Percentiles rank a stretch among this genome's conserved stretches.
Conservation (phyloP, 2,888 invertebrate species). For the Torymus auratus region DNA sequence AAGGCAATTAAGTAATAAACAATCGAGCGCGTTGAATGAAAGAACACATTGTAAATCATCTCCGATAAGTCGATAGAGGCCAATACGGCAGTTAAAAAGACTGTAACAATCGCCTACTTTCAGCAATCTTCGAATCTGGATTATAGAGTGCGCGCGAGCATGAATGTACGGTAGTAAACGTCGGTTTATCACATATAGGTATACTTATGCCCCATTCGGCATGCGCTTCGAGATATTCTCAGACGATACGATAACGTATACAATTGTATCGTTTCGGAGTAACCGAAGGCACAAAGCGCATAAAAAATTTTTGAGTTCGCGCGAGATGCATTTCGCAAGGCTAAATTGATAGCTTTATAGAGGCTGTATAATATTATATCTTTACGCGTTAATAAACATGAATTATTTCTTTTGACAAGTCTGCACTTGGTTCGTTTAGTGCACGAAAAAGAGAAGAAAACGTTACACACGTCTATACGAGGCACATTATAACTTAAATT, state of each 20-base stretch:
- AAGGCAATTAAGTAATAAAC: slow-evolving; percentile 15
- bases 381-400: too few species aligned
- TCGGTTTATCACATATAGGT: slow-evolving; percentile 1
- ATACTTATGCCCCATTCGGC: too few species aligned
- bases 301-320: too few species aligned
- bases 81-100: slow-evolving; percentile 16
- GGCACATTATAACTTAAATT: too few species aligned
- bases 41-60: slow-evolving; percentile 21
- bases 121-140: slow-evolving; percentile 34
- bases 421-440: too few species aligned
- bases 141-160: slow-evolving; percentile 14
- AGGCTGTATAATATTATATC: too few species aligned
- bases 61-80: slow-evolving; percentile 16
- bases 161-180: slow-evolving; percentile 4
- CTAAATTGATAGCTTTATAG: too few species aligned
- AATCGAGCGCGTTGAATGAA: not conserved
- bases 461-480: too few species aligned
- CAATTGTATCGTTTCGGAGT: slow-evolving; percentile 9
- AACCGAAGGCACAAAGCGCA: too few species aligned
- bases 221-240: slow-evolving; percentile 22
- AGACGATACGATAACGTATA: not conserved
- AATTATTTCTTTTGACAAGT: too few species aligned
- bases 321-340: too few species aligned
- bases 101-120: slow-evolving; percentile 2
- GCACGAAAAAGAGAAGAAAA: too few species aligned